Percentiles rank a stretch among this genome's conserved stretches.
Evolutionary conservation across 2,113 vertebrate genomes (phyloP).

Genomic region (Mixornis gularis): DNA sequence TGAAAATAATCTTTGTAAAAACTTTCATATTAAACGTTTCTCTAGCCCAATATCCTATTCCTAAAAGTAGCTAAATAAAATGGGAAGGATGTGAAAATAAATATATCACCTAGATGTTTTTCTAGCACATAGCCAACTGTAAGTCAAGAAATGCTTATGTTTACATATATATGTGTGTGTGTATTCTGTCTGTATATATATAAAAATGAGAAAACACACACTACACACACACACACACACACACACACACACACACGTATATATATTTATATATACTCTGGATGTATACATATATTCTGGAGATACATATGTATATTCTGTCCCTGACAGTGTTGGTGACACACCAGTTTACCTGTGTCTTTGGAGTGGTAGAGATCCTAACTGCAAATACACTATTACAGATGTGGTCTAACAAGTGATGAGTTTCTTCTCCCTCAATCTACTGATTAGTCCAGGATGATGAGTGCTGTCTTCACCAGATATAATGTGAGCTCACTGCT

Average conservation of each 20-base stretch:
- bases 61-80: not conserved
- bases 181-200: not conserved
- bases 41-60: not conserved
- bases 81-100: not conserved
- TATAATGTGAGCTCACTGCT: not conserved
- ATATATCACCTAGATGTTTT: not conserved
- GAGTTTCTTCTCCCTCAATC: not conserved
- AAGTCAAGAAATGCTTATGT: not conserved
- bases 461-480: not conserved
- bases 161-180: fast-evolving
- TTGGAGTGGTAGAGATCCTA: not conserved
- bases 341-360: not conserved
- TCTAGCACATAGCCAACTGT: not conserved
- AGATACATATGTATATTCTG: not conserved
- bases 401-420: not conserved
- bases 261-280: not conserved
- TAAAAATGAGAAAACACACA: not conserved
- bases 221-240: too few relatives aligned
- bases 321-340: not conserved
- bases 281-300: not conserved
- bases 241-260: not conserved
- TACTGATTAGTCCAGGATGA: not conserved
- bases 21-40: not conserved
- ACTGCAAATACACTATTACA: not conserved
- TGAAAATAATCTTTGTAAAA: not conserved